A percentile compares a stretch with the other conserved stretches of the same genome.
Evolutionary conservation across 2,797 vertebrate species (phyloP).

Genomic region (Pantherophis vulpinus): DNA sequence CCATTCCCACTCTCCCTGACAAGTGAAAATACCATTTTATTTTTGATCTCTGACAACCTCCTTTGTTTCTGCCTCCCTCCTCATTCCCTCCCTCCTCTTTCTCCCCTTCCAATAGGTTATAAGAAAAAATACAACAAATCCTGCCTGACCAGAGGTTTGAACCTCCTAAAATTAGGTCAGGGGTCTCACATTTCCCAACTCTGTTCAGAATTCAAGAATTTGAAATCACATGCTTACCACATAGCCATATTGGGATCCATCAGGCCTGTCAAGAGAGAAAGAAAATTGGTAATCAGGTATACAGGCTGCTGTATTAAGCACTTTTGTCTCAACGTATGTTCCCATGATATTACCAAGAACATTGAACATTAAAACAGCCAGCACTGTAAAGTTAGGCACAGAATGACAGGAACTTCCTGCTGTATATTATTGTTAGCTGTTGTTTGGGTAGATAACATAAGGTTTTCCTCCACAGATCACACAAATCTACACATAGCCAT

Average conservation of each 20-base stretch:
- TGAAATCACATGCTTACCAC: not conserved
- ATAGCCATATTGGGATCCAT: constrained; percentile 28
- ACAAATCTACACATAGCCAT: not conserved
- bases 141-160: not conserved
- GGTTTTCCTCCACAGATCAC: not conserved
- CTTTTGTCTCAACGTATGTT: not conserved
- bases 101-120: not conserved
- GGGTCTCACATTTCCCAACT: not conserved
- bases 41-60: too few species aligned
- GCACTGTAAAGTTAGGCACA: not conserved
- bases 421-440: not conserved
- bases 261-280: constrained; percentile 16
- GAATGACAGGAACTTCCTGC: not conserved
- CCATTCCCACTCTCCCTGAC: not conserved
- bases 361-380: not conserved
- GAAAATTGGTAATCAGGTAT: not conserved
- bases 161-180: not conserved
- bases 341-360: not conserved
- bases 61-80: not conserved
- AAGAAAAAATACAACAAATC: not conserved
- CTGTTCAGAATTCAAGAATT: not conserved
- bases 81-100: not conserved
- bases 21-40: not conserved
- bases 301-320: not conserved
- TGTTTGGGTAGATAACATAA: not conserved